A percentile compares a stretch with the other conserved stretches of the same genome.
Conservation (phyloP, 2,888 invertebrate genomes). For the Drosophila longiperda region DNA sequence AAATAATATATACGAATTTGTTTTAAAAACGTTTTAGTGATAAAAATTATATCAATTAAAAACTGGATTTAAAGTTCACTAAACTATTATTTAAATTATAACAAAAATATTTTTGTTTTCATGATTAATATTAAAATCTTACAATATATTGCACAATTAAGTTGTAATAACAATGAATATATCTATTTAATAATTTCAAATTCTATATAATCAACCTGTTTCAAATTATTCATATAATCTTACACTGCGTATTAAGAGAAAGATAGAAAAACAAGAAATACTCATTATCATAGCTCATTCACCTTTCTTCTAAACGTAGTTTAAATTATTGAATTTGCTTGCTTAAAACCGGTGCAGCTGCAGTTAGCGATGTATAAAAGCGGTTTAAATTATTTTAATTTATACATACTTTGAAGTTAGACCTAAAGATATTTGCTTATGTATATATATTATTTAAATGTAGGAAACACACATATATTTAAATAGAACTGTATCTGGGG, state of each 20-base stretch:
- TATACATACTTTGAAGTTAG: slow-evolving; percentile 8
- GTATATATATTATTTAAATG: neutral
- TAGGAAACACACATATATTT: neutral
- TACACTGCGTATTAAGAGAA: neutral
- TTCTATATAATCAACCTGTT: slow-evolving; percentile 9
- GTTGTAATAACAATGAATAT: neutral
- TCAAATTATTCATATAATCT: neutral
- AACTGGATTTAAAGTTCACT: slow-evolving; percentile 12
- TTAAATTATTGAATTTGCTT: too few species aligned
- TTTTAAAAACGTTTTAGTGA: neutral
- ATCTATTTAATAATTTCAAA: neutral
- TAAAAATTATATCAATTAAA: neutral
- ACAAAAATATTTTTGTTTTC: neutral
- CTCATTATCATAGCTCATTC: neutral
- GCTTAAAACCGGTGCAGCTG: slow-evolving; percentile 4
- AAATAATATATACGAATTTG: neutral
- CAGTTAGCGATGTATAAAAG: slow-evolving; percentile 9
- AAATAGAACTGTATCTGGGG: slow-evolving; percentile 36
- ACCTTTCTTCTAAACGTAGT: neutral
- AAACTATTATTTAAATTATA: slow-evolving; percentile 1
- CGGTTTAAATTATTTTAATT: slow-evolving; percentile 6
- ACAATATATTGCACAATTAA: neutral
- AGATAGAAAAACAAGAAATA: neutral
- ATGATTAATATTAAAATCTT: slow-evolving; percentile 1
- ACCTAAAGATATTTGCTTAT: slow-evolving; percentile 11